Evolutionary conservation across 2,113 vertebrate species (phyloP).

Genomic region (Caretta caretta): DNA sequence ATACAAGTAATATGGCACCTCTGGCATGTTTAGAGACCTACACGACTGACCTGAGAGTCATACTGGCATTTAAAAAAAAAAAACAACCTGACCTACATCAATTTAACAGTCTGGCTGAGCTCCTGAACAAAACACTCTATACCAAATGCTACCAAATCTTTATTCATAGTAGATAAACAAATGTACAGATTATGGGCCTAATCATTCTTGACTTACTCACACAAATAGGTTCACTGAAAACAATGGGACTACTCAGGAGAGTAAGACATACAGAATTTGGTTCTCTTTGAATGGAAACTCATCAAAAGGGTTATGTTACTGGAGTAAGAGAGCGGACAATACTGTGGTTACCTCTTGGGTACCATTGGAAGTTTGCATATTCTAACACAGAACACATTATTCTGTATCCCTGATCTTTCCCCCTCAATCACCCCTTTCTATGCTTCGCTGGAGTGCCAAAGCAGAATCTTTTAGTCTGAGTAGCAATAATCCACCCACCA

Average conservation of each 20-base stretch:
- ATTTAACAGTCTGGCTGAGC: not conserved
- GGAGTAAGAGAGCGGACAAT: not conserved
- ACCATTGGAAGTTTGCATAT: not conserved
- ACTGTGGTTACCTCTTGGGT: not conserved
- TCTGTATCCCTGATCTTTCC: not conserved
- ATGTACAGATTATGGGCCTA: not conserved
- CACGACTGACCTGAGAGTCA: not conserved
- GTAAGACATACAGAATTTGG: not conserved
- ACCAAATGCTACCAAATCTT: not conserved
- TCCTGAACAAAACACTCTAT: not conserved
- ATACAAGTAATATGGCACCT: not conserved
- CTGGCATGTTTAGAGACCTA: not conserved
- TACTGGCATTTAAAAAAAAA: not conserved
- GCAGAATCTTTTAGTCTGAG: not conserved
- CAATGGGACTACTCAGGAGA: not conserved
- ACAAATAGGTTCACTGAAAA: not conserved
- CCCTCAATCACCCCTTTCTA: not conserved
- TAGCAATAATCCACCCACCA: not conserved
- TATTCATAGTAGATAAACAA: not conserved
- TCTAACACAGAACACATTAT: not conserved
- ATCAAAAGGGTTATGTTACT: not conserved
- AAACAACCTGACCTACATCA: not conserved
- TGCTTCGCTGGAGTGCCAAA: not conserved
- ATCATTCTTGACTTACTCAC: not conserved
- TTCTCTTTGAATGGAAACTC: not conserved